Base-by-base conservation (phyloP, 1,140 invertebrate species). In the Lucilia cuprina region DNA sequence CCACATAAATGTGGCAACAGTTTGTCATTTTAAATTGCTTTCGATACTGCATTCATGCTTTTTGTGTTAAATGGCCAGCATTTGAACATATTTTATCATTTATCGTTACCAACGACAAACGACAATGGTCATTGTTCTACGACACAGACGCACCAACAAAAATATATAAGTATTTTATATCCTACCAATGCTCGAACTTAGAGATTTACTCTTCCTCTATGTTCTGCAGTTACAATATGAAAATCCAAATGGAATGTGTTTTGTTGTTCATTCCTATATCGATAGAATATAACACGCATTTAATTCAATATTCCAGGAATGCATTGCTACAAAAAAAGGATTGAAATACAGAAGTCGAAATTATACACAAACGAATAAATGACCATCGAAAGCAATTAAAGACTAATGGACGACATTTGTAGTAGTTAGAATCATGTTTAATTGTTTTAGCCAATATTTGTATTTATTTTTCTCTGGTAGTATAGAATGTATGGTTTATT, bases 51-150 rank as follows among this genome's bases (percentile, higher is more conserved):
- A 77, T 80, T 21, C 77, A 50, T 80, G 41, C 77, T 19, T 80
- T 49, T 21, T n/a, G 77, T 80, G 41, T 80, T 80, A 80, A 80
- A 80, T 80, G 77, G 77, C 41, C 77, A 80, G 47, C 77, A 80
- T 80, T 49, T 80, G 77, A 80, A 80, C 77, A 80, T 80, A 80
- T 80, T 80, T 80, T 80, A 80, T 80, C 77, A 80, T 80, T 80
- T 80, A 80, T 80, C n/a, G 77, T 19, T 21, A 49, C 35, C n/a
- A 78, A 47, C 41, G 41, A 41, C 50, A 55, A 55, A 55, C 17
- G 74, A 41, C 74, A 35, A 77, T 77, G 74, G 74, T n/a, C 30
- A 77, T 41, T 77, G 74, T 8, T 41, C 41, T 41, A 41, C 75
- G 34, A 47, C 8, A 41, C 74, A 60, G 14, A 60, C 50, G 17